Evolutionary conservation across 2,113 vertebrate species (phyloP).

Genomic region (Otis tarda): DNA sequence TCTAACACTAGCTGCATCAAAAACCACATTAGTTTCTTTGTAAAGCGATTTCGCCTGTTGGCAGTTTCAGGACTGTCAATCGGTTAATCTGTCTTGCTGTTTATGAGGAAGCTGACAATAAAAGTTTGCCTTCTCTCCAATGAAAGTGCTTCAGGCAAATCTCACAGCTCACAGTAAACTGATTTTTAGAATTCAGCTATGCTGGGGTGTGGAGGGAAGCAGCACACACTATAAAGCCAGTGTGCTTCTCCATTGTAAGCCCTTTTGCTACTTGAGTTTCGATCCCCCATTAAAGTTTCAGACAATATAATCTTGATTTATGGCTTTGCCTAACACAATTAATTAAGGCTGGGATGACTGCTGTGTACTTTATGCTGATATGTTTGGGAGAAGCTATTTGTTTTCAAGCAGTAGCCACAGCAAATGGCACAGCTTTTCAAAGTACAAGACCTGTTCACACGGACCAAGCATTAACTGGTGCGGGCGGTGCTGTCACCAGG

Average conservation of each 20-base stretch:
- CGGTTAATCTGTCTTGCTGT: not conserved
- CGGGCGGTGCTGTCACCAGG: not conserved
- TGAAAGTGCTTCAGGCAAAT: not conserved
- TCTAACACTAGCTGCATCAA: not conserved
- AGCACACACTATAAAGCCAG: not conserved
- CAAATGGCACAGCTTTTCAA: not conserved
- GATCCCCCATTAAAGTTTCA: not conserved
- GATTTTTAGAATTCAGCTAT: not conserved
- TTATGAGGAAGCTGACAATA: not conserved
- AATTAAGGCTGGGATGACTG: not conserved
- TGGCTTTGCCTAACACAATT: not conserved
- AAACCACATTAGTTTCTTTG: not conserved
- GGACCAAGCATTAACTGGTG: not conserved
- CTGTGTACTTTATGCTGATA: not conserved
- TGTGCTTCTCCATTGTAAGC: not conserved
- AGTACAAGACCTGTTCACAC: not conserved
- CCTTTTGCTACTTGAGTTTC: not conserved
- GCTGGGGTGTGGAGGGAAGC: not conserved
- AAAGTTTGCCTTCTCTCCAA: not conserved
- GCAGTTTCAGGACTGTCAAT: not conserved
- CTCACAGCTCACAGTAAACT: not conserved
- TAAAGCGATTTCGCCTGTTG: not conserved
- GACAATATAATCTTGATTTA: not conserved
- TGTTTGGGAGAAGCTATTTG: slow-evolving; percentile 3
- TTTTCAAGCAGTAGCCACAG: not conserved